Evolutionary conservation across 2,797 vertebrate species (phyloP).

Genomic region (Sandelia bainsii): DNA sequence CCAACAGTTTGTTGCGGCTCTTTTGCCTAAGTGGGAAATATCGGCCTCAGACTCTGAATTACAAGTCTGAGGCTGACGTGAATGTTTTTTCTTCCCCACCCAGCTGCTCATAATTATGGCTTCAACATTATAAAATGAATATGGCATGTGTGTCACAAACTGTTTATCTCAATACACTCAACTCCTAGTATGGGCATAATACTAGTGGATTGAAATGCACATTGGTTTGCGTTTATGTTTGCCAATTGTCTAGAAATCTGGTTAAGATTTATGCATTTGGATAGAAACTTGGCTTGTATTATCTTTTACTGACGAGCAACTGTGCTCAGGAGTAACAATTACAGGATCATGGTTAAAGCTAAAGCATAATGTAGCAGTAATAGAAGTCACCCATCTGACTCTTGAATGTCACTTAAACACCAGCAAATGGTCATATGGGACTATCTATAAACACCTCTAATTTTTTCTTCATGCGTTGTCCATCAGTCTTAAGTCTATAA

Average conservation of each 20-base stretch:
- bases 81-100: background rate
- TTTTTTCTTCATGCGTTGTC: background rate
- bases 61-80: background rate
- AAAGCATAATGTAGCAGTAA: background rate
- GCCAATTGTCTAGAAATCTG: background rate
- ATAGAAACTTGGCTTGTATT: no score
- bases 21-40: background rate
- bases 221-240: background rate
- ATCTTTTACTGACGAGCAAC: constrained; percentile 2
- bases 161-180: background rate
- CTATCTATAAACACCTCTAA: background rate
- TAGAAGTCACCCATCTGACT: background rate
- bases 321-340: constrained; percentile 7
- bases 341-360: constrained; percentile 1
- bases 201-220: background rate
- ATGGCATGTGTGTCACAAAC: background rate
- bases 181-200: background rate
- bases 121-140: background rate
- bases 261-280: no score
- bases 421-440: background rate
- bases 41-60: background rate
- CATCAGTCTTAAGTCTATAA: background rate
- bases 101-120: no score
- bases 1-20: background rate
- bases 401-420: background rate